A percentile compares a stretch with the other conserved stretches of the same genome.
phyloP scores from a whole-genome alignment of 2,113 vertebrate genomes.

The Thunnus thynnus region DNA sequence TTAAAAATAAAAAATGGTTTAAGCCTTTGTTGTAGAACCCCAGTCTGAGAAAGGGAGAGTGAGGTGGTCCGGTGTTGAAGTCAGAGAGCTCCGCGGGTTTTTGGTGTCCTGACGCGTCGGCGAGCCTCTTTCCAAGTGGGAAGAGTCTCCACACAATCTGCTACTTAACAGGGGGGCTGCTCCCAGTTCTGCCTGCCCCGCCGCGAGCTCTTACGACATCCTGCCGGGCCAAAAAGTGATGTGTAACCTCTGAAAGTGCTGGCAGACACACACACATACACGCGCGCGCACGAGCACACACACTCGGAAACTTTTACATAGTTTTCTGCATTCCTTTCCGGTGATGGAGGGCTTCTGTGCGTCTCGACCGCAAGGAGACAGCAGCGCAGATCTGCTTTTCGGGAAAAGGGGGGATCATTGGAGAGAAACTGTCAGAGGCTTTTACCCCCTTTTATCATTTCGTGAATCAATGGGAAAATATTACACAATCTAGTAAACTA shows the following conservation, averaged over 20 bases:
- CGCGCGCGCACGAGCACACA: conserved; percentile 33
- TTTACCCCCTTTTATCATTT: conserved; percentile 23
- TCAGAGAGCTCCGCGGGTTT: conserved; percentile 49
- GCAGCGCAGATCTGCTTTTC: conserved; percentile 28
- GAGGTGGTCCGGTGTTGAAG: conserved; percentile 51
- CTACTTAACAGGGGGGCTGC: conserved; percentile 96
- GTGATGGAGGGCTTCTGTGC: conserved; percentile 85
- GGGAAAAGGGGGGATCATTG: conserved; percentile 1
- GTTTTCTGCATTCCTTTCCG: conserved; percentile 89
- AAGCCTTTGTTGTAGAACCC: conserved; percentile 34
- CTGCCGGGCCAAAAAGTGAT: conserved; percentile 85
- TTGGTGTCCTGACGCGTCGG: conserved; percentile 72
- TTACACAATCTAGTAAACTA: conserved; percentile 35
- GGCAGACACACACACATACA: conserved; percentile 48
- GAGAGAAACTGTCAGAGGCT: conserved; percentile 11
- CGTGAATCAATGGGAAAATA: conserved; percentile 66
- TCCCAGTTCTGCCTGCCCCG: conserved; percentile 88
- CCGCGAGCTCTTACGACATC: conserved; percentile 90
- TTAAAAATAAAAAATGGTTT: neutral
- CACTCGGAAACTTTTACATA: conserved; percentile 88
- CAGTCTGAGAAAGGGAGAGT: conserved; percentile 25
- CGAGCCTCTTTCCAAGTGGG: conserved; percentile 89
- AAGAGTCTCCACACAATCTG: conserved; percentile 87
- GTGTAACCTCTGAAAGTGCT: conserved; percentile 74
- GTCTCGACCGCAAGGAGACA: conserved; percentile 50